phyloP scores from a whole-genome alignment of 2,797 vertebrate species.

The Peromyscus melanophrys region DNA sequence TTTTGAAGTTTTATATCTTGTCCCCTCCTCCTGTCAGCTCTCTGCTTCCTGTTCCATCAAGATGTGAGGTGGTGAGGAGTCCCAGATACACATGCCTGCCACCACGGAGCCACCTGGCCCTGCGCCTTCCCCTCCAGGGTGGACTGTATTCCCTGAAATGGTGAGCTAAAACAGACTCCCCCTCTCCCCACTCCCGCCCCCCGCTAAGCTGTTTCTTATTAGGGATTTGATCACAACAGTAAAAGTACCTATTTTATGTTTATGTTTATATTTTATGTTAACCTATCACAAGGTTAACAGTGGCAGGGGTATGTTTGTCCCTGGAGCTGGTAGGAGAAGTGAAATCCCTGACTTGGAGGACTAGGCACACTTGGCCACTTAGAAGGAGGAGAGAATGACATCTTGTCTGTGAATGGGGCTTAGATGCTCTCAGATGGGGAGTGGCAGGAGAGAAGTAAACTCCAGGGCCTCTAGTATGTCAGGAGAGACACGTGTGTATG shows the following conservation, averaged over 20 bases:
- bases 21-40: neutral
- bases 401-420: neutral
- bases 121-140: neutral
- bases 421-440: neutral
- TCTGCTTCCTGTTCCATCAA: neutral
- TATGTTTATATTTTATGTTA: neutral
- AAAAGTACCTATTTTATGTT: neutral
- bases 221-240: neutral
- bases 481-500: neutral
- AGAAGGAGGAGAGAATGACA: neutral
- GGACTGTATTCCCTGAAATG: neutral
- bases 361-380: accelerated
- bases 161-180: neutral
- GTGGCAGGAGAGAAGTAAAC: neutral
- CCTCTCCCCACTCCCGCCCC: accelerated
- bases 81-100: neutral
- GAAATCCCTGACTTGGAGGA: neutral
- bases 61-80: neutral
- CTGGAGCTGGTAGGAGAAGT: neutral
- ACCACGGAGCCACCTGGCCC: too few relatives aligned
- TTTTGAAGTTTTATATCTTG: neutral
- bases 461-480: neutral
- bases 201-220: neutral
- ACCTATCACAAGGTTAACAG: neutral
- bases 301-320: neutral